Conservation (phyloP, 2,797 vertebrate genomes). For the Peromyscus aztecus region DNA sequence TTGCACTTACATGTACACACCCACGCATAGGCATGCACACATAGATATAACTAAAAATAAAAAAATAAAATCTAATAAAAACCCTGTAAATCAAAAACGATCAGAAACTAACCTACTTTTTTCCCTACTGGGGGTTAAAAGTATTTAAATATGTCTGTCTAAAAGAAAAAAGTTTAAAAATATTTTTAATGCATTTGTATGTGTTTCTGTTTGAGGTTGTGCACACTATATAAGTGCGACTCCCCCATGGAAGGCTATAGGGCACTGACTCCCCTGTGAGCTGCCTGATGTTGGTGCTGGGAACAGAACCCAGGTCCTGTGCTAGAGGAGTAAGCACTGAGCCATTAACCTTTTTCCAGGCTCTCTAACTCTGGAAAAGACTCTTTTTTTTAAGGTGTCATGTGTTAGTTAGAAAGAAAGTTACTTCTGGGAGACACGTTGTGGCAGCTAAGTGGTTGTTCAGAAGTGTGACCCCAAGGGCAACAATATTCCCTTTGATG, state of each 20-base stretch:
- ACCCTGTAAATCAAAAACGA: background rate
- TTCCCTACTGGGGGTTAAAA: background rate
- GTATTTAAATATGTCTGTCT: background rate
- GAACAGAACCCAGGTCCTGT: background rate
- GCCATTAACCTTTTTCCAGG: too few species aligned
- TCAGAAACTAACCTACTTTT: background rate
- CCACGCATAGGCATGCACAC: background rate
- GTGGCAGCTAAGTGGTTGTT: background rate
- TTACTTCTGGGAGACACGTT: background rate
- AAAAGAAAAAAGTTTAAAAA: background rate
- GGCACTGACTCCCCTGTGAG: background rate
- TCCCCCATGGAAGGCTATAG: background rate
- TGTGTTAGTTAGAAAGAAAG: conserved; percentile 29
- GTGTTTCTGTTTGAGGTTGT: background rate
- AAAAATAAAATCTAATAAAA: background rate
- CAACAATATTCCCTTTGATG: background rate
- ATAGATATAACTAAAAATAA: background rate
- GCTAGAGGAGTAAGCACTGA: background rate
- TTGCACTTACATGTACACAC: background rate
- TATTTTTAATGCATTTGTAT: background rate
- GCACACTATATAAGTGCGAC: background rate
- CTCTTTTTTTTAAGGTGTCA: background rate
- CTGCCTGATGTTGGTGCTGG: background rate
- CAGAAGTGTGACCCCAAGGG: background rate
- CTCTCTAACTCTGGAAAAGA: background rate